Evolutionary conservation across 2,888 invertebrate genomes (phyloP).

Genomic region (Piscicola geometra): DNA sequence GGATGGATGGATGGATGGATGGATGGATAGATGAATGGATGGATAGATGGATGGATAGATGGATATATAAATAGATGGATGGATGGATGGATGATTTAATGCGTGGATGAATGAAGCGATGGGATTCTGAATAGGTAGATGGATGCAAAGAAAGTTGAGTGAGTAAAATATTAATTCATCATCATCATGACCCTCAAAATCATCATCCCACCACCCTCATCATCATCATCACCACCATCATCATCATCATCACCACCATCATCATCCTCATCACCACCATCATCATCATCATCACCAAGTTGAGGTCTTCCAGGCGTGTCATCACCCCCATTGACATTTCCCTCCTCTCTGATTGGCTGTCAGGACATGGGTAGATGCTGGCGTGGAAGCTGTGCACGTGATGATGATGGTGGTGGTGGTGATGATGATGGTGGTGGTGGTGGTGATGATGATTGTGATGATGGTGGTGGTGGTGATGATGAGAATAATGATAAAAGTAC

Average conservation of each 20-base stretch:
- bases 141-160: background rate
- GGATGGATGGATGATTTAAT: background rate
- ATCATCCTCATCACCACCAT: too few relatives aligned
- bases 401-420: too few relatives aligned
- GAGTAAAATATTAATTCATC: background rate
- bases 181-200: too few relatives aligned
- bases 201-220: too few relatives aligned
- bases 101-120: background rate
- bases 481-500: too few relatives aligned
- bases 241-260: too few relatives aligned
- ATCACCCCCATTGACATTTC: slow-evolving; percentile 54
- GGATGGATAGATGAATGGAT: background rate
- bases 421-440: too few relatives aligned
- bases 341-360: slow-evolving; percentile 50
- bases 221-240: too few relatives aligned
- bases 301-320: slow-evolving; percentile 51
- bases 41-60: slow-evolving; percentile 1
- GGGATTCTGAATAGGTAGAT: background rate
- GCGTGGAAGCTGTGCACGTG: slow-evolving; percentile 53
- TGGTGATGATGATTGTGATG: too few relatives aligned
- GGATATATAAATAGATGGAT: background rate
- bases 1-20: background rate
- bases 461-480: too few relatives aligned
- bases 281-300: too few relatives aligned
- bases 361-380: slow-evolving; percentile 54